These are phyloP conservation scores for Brachionichthys hirsutus DNA, from an alignment of 2,113 vertebrate genomes.

Conservation along the genomic window DNA sequence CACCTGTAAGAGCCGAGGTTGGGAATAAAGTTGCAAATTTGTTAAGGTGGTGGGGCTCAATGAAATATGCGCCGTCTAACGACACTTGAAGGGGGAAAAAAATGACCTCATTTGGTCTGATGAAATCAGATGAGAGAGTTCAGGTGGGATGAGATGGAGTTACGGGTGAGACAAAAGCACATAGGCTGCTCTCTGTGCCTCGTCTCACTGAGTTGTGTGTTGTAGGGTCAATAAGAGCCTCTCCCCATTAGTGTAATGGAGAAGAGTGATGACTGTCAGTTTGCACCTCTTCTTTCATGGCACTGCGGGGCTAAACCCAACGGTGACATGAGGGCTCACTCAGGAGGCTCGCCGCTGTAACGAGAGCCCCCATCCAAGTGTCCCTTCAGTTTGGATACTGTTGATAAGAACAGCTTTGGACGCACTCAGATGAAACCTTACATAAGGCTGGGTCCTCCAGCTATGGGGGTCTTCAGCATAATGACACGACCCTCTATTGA, in stretches of 20 bases:
- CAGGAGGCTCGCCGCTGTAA: conserved; percentile 55
- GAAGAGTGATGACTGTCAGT: conserved; percentile 56
- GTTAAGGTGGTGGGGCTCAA: no score
- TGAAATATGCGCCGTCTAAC: no score
- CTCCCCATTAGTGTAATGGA: conserved; percentile 62
- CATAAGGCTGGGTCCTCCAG: conserved; percentile 17
- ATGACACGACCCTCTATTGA: background rate
- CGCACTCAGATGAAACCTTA: conserved; percentile 36
- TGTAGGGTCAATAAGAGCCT: conserved; percentile 58
- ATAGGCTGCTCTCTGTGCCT: conserved; percentile 51
- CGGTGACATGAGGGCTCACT: conserved; percentile 66
- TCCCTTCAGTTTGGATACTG: conserved; percentile 47
- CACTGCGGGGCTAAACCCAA: conserved; percentile 35
- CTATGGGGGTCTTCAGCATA: conserved; percentile 1
- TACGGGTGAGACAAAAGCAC: conserved; percentile 65
- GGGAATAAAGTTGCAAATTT: no score
- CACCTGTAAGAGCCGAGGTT: no score
- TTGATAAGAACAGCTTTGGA: conserved; percentile 40
- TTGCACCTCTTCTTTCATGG: conserved; percentile 67
- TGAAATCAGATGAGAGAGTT: conserved; percentile 26
- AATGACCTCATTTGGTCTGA: conserved; percentile 4
- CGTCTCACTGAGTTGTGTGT: conserved; percentile 46
- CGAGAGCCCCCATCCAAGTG: conserved; percentile 36
- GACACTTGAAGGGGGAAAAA: background rate
- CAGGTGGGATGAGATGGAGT: conserved; percentile 45